These are phyloP conservation scores for Stenchaetothrips biformis DNA, from an alignment of 2,888 invertebrate genomes.

Conservation along the genomic window DNA sequence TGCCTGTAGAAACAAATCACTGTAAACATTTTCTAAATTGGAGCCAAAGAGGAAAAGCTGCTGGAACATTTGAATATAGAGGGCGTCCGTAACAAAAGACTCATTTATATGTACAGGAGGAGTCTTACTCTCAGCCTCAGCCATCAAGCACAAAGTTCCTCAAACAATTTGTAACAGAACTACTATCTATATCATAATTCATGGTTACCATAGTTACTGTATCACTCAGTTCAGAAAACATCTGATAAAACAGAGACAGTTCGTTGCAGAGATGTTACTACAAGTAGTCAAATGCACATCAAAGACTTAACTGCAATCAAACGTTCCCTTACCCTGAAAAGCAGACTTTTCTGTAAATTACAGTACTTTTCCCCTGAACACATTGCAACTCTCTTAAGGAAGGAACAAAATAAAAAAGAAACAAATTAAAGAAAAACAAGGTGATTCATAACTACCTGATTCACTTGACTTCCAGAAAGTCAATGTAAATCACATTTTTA, in stretches of 20 bases:
- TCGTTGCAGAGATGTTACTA: not conserved
- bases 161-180: not conserved
- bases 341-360: slow-evolving; percentile 12
- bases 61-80: not conserved
- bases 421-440: slow-evolving; percentile 1
- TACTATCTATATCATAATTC: not conserved
- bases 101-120: not conserved
- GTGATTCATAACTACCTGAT: not conserved
- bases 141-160: not conserved
- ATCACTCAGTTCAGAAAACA: not conserved
- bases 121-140: not conserved
- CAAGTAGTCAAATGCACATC: not conserved
- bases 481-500: not conserved
- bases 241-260: not conserved
- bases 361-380: not conserved
- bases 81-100: not conserved
- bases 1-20: not conserved
- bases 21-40: not conserved
- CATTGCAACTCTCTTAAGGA: not conserved
- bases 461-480: not conserved
- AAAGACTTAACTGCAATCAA: not conserved
- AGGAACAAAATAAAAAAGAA: not conserved
- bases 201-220: no score
- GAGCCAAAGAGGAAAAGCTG: slow-evolving; percentile 3
- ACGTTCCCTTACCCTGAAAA: slow-evolving; percentile 10